Evolutionary conservation across 2,113 vertebrate species (phyloP), one percentile per base, ranked within the genome.

Genomic region (Seriola dumerili): DNA sequence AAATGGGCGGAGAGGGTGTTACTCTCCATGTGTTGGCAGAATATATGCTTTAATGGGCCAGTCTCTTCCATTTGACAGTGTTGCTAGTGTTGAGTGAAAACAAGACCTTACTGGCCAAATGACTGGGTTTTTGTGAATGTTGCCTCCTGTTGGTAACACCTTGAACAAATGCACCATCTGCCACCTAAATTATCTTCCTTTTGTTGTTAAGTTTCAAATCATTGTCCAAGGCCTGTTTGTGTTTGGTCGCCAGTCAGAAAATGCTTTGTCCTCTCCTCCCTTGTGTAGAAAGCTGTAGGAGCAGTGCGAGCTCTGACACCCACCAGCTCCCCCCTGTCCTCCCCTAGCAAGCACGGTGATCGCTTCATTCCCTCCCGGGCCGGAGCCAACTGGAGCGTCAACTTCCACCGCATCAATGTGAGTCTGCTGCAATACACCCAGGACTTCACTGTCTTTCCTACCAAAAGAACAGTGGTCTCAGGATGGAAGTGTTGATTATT

Each of bases 371-470:
- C 98, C 8, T 99, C 98, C 1, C 95, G 98, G 81, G 98, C 98
- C 0, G 98, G 98, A 3, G 98, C 98, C 90, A 99, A 99, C 94
- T 99, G 98, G 98, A 99, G 97, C 69, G 97, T 99, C 81, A 99
- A 98, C 86, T 99, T 99, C 91, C 98, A 99, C 93, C 95, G 97
- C 83, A 99, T 99, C 94, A 99, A 99, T 58, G 98, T 99, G 88
- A 95, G 96, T 87, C 42, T 84, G 72, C 76, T 44, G 68, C 54
- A 19, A 58, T 46, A 48, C 75, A 77, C 29, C 52, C 4, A 57
- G 38, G 21, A 50, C 23, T 50, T 55, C 14, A 63, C 42, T 73
- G 40, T 68, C 67, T 55, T 71, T 72, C 13, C 63, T 23, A 44
- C 46, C 78, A 88, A 89, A 88, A 80, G 80, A 67, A 79, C 80